Conservation (phyloP, 2,888 invertebrate species). For the Ichneumoninae sp. region DNA sequence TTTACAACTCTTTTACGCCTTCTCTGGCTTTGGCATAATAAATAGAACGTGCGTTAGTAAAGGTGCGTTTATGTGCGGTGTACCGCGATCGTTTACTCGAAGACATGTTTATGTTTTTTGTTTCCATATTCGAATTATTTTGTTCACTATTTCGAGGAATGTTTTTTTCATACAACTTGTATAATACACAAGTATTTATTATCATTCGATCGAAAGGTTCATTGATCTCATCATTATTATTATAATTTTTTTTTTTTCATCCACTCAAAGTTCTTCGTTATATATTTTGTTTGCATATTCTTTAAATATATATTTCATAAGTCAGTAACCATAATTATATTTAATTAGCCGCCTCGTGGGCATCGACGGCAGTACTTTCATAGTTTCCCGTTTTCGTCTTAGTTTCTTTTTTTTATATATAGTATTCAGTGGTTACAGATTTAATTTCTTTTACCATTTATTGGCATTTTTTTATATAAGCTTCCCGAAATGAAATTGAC, state of each 20-base stretch:
- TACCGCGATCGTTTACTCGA: neutral
- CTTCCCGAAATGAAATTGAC: constrained; percentile 3
- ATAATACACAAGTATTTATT: constrained; percentile 4
- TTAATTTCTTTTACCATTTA: constrained; percentile 9
- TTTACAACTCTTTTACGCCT: constrained; percentile 11
- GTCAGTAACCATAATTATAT: constrained; percentile 57
- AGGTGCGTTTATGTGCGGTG: constrained; percentile 56
- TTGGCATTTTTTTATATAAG: constrained; percentile 27
- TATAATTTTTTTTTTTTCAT: neutral
- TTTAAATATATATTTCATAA: constrained; percentile 50
- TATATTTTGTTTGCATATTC: constrained; percentile 37
- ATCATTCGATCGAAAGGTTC: neutral
- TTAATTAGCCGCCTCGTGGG: constrained; percentile 21
- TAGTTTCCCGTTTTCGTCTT: constrained; percentile 43
- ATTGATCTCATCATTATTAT: neutral
- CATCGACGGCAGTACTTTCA: constrained; percentile 53
- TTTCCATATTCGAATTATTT: constrained; percentile 17
- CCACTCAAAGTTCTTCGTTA: constrained; percentile 29
- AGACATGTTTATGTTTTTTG: constrained; percentile 7
- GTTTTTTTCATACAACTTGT: constrained; percentile 2
- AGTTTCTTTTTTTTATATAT: constrained; percentile 4
- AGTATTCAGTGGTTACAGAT: constrained; percentile 19
- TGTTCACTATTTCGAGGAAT: constrained; percentile 5
- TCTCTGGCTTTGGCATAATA: constrained; percentile 47
- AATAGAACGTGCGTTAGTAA: constrained; percentile 67